A percentile compares a stretch with the other conserved stretches of the same genome.
Conservation (phyloP, 2,797 vertebrate genomes). For the Xenopus petersii region DNA sequence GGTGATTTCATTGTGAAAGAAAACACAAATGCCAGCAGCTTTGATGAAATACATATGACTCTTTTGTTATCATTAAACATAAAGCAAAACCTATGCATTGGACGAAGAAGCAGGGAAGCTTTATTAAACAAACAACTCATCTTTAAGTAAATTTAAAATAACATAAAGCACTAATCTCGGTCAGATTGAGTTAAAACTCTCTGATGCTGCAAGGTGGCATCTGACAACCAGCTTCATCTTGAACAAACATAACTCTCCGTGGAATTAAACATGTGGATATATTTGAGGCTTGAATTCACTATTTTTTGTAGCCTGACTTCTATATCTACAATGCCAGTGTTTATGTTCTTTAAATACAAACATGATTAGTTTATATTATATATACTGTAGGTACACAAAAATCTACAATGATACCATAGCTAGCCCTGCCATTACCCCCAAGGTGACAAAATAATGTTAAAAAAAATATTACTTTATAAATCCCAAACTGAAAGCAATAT, state of each 20-base stretch:
- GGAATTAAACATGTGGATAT: conserved; percentile 46
- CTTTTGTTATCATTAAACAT: conserved; percentile 7
- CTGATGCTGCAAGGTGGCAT: conserved; percentile 53
- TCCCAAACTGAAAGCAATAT: conserved; percentile 20
- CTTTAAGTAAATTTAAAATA: conserved; percentile 49
- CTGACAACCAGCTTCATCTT: conserved; percentile 51
- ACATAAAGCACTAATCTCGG: conserved; percentile 49
- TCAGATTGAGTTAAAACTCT: conserved; percentile 42
- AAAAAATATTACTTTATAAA: background rate
- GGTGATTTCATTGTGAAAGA: background rate
- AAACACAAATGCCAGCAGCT: background rate
- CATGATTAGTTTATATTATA: no score
- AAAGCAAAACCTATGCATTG: conserved; percentile 33
- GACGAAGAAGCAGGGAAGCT: no score
- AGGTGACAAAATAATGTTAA: background rate
- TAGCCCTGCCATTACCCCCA: background rate
- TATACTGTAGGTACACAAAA: no score
- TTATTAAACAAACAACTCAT: no score
- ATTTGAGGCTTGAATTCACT: no score
- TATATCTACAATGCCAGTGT: no score
- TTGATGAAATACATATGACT: conserved; percentile 25
- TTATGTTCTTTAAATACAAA: no score
- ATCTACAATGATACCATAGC: no score
- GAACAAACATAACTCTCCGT: conserved; percentile 52
- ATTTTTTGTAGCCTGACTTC: no score